Conservation (phyloP, 2,113 vertebrate genomes). For the Macquaria australasica region DNA sequence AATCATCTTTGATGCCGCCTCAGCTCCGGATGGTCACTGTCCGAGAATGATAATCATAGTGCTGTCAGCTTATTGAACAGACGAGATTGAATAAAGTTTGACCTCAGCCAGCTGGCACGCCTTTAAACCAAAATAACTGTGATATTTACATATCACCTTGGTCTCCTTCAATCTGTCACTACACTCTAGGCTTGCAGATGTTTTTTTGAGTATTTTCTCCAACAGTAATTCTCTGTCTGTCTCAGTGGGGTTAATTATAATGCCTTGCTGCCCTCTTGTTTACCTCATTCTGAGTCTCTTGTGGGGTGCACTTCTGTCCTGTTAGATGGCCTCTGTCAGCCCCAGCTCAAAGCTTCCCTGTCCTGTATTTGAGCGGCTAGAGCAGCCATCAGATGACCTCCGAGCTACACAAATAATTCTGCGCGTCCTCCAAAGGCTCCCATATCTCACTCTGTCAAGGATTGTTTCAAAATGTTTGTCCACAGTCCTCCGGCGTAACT, state of each 20-base stretch:
- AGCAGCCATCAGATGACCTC: constrained; percentile 72
- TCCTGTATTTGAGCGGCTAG: constrained; percentile 26
- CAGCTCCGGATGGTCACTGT: constrained; percentile 45
- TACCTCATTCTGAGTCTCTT: constrained; percentile 26
- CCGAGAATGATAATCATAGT: constrained; percentile 42
- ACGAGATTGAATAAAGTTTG: constrained; percentile 16
- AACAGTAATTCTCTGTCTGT: constrained; percentile 31
- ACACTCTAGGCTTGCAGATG: constrained; percentile 20
- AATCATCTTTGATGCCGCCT: constrained; percentile 39
- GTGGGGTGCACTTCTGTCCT: constrained; percentile 25
- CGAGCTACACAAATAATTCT: constrained; percentile 67
- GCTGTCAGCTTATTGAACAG: constrained; percentile 24
- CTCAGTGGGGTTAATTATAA: constrained; percentile 60
- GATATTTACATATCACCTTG: constrained; percentile 16
- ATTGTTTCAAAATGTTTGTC: constrained; percentile 56
- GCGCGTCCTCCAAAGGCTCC: constrained; percentile 56
- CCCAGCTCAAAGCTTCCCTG: constrained; percentile 48
- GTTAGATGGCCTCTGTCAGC: constrained; percentile 44
- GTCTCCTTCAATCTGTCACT: constrained; percentile 2
- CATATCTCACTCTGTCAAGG: constrained; percentile 74
- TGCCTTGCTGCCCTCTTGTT: constrained; percentile 33
- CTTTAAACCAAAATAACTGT: constrained; percentile 22
- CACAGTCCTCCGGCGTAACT: constrained; percentile 17
- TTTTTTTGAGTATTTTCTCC: constrained; percentile 37
- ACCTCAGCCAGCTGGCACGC: constrained; percentile 29